Percentiles rank a stretch among this genome's conserved stretches.
These are phyloP conservation scores for Lepidonotus clava DNA, from an alignment of 2,888 invertebrate species.

Conservation along the genomic window DNA sequence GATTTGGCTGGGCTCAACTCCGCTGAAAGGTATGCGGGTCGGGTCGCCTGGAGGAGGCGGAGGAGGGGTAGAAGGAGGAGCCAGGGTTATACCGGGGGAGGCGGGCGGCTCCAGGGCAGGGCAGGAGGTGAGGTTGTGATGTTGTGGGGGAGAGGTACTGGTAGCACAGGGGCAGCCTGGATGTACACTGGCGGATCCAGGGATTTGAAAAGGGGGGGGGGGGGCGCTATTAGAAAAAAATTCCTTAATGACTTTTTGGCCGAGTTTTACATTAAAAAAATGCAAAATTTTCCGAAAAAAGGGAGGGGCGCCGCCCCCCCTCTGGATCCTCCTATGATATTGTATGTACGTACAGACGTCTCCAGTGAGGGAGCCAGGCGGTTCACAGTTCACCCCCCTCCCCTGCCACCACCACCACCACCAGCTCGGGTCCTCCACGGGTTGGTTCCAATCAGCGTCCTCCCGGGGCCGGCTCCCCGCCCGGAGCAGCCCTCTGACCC, in stretches of 20 bases:
- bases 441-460: constrained; percentile 33
- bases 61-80: background rate
- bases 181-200: background rate
- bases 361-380: no score
- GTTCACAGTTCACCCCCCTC: no score
- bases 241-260: no score
- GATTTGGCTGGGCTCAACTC: constrained; percentile 23
- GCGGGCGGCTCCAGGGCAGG: background rate
- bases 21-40: constrained; percentile 27
- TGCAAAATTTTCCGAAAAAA: no score
- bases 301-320: no score
- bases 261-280: no score
- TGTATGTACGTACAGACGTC: no score
- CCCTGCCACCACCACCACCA: no score
- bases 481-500: constrained; percentile 20
- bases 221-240: no score
- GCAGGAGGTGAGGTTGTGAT: background rate
- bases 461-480: constrained; percentile 5
- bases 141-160: background rate
- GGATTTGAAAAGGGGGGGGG: no score
- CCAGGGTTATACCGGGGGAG: background rate
- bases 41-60: background rate
- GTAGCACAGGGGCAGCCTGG: background rate
- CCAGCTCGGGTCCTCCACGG: no score
- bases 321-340: no score